A percentile compares a stretch with the other conserved stretches of the same genome.
phyloP scores from a whole-genome alignment of 2,113 vertebrate species.

The Papio anubis region DNA sequence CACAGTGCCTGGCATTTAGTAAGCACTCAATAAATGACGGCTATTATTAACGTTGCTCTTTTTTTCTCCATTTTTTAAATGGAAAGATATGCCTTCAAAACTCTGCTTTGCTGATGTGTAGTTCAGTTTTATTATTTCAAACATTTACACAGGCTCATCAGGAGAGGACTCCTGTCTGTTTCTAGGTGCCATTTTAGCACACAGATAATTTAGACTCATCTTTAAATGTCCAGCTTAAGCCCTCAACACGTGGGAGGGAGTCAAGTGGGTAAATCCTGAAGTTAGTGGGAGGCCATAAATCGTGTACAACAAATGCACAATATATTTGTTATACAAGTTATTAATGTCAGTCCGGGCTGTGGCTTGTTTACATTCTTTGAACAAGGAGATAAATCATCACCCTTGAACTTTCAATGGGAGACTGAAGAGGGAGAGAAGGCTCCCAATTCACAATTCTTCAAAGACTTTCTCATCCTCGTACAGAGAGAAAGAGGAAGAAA shows the following conservation, averaged over 20 bases:
- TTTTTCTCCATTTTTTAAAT: neutral
- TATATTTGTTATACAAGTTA: slow-evolving; percentile 64
- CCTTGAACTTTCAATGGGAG: slow-evolving; percentile 26
- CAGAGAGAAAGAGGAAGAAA: neutral
- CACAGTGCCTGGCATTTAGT: neutral
- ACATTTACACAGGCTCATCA: neutral
- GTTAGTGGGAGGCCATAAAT: slow-evolving; percentile 46
- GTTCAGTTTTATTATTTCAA: neutral
- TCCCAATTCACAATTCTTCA: neutral
- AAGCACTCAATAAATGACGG: neutral
- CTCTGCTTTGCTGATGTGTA: neutral
- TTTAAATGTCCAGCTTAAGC: slow-evolving; percentile 10
- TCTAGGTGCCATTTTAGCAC: neutral
- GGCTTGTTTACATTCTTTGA: slow-evolving; percentile 53
- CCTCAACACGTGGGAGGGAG: neutral
- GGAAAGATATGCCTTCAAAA: neutral
- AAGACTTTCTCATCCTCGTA: neutral
- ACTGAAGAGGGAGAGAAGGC: neutral
- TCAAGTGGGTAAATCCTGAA: slow-evolving; percentile 40
- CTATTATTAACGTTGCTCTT: neutral
- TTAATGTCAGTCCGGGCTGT: slow-evolving; percentile 11
- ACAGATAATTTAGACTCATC: neutral
- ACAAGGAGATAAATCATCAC: slow-evolving; percentile 60
- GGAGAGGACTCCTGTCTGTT: neutral
- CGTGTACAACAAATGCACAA: slow-evolving; percentile 6